Conservation (phyloP, 2,113 vertebrate species). For the Bufo bufo region DNA sequence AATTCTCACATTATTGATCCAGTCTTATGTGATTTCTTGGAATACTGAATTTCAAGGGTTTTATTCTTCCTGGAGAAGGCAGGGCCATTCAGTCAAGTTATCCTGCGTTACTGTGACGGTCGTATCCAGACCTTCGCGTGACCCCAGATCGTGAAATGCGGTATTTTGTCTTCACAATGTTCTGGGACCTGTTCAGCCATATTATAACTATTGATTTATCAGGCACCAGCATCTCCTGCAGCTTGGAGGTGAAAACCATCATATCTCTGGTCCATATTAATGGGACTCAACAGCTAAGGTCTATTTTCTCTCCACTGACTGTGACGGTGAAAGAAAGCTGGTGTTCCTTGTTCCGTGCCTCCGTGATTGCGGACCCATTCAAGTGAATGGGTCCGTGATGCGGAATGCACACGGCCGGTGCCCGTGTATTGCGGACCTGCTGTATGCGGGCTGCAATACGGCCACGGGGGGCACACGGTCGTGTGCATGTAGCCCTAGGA, state of each 20-base stretch:
- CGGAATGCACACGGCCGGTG: too few relatives aligned
- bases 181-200: background rate
- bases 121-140: background rate
- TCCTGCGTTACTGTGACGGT: background rate
- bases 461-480: too few relatives aligned
- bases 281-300: background rate
- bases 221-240: background rate
- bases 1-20: constrained; percentile 52
- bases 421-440: too few relatives aligned
- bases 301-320: background rate
- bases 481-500: background rate
- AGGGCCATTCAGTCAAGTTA: background rate
- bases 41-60: constrained; percentile 27
- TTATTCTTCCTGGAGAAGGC: constrained; percentile 29
- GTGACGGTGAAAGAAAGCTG: background rate
- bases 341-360: too few relatives aligned
- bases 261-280: background rate
- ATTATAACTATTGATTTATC: constrained; percentile 12
- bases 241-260: background rate
- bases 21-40: constrained; percentile 38
- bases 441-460: too few relatives aligned
- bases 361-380: too few relatives aligned
- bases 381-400: too few relatives aligned
- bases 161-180: background rate
- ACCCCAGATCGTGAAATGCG: background rate